Evolutionary conservation across 2,797 vertebrate species (phyloP).

Genomic region (Lagorchestes hirsutus): DNA sequence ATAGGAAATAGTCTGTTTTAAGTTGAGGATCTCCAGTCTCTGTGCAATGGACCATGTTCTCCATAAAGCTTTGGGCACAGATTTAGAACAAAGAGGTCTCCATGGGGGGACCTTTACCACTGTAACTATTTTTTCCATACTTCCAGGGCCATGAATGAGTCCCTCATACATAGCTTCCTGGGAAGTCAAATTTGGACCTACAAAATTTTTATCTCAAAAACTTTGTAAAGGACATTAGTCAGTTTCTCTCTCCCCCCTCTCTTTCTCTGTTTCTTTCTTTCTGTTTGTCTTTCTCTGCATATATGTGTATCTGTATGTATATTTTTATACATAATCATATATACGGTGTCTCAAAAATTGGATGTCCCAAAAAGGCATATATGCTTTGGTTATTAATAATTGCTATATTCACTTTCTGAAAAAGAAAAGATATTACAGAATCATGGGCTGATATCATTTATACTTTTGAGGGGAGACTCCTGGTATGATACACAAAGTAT

Average conservation of each 20-base stretch:
- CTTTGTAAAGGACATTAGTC: not conserved
- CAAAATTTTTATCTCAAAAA: not conserved
- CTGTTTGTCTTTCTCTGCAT: rapidly evolving
- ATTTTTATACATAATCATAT: not conserved
- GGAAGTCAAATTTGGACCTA: not conserved
- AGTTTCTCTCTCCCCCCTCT: no score
- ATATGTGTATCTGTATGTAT: not conserved
- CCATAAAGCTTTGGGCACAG: not conserved
- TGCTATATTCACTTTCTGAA: no score
- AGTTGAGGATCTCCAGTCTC: not conserved
- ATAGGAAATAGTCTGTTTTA: not conserved
- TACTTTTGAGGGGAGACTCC: no score
- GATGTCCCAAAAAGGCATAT: not conserved
- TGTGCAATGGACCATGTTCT: not conserved
- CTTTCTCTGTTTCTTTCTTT: not conserved
- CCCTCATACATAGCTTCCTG: not conserved
- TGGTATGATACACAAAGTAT: no score
- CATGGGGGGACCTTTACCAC: not conserved
- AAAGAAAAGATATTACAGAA: no score
- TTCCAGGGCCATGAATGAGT: not conserved
- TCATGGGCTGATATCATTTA: no score
- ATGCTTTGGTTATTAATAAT: no score
- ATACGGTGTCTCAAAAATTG: not conserved
- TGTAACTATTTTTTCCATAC: not conserved
- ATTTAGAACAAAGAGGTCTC: not conserved